Conservation (phyloP, 2,888 invertebrate genomes). For the Lasioglossum calceatum region DNA sequence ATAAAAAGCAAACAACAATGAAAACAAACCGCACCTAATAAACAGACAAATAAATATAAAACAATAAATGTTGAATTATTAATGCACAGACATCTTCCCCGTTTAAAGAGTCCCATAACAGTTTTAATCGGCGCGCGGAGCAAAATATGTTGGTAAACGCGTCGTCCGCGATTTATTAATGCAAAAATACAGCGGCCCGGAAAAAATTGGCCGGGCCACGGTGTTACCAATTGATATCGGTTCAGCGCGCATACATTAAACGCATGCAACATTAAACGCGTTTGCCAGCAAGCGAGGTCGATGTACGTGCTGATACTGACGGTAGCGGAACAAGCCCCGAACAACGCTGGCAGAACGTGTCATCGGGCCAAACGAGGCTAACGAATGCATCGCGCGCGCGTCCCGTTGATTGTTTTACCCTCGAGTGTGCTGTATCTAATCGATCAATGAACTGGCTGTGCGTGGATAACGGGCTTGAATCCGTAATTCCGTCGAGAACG, state of each 20-base stretch:
- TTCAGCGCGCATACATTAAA: slow-evolving; percentile 9
- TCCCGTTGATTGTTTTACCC: slow-evolving; percentile 38
- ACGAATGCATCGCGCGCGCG: slow-evolving; percentile 33
- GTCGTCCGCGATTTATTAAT: neutral
- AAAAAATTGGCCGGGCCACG: neutral
- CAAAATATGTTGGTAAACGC: neutral
- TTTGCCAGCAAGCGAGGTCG: neutral
- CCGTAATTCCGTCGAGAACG: neutral
- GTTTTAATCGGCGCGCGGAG: neutral
- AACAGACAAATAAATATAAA: no score
- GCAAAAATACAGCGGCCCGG: neutral
- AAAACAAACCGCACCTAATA: no score
- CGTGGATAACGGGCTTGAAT: slow-evolving; percentile 16
- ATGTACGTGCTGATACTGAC: neutral
- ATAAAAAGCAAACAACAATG: no score
- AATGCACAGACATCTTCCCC: no score
- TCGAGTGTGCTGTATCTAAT: neutral
- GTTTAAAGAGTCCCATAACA: no score
- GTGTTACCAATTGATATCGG: slow-evolving; percentile 16
- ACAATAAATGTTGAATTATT: no score
- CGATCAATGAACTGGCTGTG: slow-evolving; percentile 35
- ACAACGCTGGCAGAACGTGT: slow-evolving; percentile 14
- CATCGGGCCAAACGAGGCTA: slow-evolving; percentile 33
- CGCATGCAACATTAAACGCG: slow-evolving; percentile 12
- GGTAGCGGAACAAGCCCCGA: slow-evolving; percentile 21